These are phyloP conservation scores for Orthosia gracilis DNA, from an alignment of 2,888 invertebrate genomes.

Conservation along the genomic window DNA sequence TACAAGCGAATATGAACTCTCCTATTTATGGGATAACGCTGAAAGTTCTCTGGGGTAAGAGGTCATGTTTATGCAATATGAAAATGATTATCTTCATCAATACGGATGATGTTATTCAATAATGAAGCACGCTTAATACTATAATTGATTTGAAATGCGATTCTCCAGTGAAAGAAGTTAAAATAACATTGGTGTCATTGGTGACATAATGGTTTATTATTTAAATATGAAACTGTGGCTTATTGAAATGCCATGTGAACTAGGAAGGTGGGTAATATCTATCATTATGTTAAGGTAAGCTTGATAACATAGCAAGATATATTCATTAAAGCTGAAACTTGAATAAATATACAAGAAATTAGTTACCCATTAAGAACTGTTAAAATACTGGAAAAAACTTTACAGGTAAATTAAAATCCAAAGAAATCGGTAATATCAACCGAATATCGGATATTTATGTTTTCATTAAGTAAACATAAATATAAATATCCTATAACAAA, in stretches of 20 bases:
- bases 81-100: conserved; percentile 42
- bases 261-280: neutral
- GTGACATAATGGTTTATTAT: conserved; percentile 3
- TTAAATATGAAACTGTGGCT: neutral
- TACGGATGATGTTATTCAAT: conserved; percentile 61
- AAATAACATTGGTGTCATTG: conserved; percentile 14
- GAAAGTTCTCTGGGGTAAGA: neutral
- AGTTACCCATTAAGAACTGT: no score
- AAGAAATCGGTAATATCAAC: neutral
- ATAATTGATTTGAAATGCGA: conserved; percentile 36
- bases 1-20: conserved; percentile 30
- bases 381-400: no score
- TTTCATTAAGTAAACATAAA: no score
- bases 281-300: neutral
- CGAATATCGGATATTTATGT: no score
- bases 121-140: conserved; percentile 50
- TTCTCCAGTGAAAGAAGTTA: conserved; percentile 3
- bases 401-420: no score
- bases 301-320: neutral
- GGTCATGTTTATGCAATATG: conserved; percentile 37
- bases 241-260: conserved; percentile 33
- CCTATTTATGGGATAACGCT: neutral
- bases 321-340: neutral
- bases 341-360: neutral
- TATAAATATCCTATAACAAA: no score